Evolutionary conservation across 2,888 invertebrate genomes (phyloP).

Genomic region (Rosalia funebris): DNA sequence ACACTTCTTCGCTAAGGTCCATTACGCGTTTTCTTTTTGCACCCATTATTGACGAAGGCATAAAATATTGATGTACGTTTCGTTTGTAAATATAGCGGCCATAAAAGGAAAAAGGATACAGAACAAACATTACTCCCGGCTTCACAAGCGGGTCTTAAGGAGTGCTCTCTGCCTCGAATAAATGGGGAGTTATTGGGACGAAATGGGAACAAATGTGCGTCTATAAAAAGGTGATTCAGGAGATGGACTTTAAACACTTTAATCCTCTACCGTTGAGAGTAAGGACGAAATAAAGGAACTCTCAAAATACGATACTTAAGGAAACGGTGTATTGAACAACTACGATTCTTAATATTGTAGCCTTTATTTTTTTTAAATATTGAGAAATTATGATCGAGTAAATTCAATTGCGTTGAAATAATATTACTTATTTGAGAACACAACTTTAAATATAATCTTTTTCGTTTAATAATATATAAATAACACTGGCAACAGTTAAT

Average conservation of each 20-base stretch:
- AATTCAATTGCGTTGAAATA: too few relatives aligned
- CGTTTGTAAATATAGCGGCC: not conserved
- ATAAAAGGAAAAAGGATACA: slow-evolving; percentile 8
- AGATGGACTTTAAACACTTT: slow-evolving; percentile 20
- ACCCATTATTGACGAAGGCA: not conserved
- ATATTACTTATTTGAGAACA: too few relatives aligned
- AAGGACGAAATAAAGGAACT: too few relatives aligned
- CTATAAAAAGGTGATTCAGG: slow-evolving; percentile 35
- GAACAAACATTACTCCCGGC: slow-evolving; percentile 17
- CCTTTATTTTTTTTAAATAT: too few relatives aligned
- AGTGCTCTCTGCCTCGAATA: slow-evolving; percentile 28
- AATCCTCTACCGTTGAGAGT: too few relatives aligned
- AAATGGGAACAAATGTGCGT: slow-evolving; percentile 35
- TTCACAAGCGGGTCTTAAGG: slow-evolving; percentile 1
- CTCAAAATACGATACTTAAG: too few relatives aligned
- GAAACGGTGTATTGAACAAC: too few relatives aligned
- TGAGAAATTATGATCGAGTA: too few relatives aligned
- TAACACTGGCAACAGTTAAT: too few relatives aligned
- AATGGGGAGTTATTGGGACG: slow-evolving; percentile 39
- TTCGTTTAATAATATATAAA: too few relatives aligned
- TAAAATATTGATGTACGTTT: not conserved
- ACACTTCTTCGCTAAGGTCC: not conserved
- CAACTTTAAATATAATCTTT: too few relatives aligned
- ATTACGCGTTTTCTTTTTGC: not conserved
- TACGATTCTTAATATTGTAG: too few relatives aligned